phyloP scores from a whole-genome alignment of 2,113 vertebrate genomes.

The Neolamprologus hecqui region DNA sequence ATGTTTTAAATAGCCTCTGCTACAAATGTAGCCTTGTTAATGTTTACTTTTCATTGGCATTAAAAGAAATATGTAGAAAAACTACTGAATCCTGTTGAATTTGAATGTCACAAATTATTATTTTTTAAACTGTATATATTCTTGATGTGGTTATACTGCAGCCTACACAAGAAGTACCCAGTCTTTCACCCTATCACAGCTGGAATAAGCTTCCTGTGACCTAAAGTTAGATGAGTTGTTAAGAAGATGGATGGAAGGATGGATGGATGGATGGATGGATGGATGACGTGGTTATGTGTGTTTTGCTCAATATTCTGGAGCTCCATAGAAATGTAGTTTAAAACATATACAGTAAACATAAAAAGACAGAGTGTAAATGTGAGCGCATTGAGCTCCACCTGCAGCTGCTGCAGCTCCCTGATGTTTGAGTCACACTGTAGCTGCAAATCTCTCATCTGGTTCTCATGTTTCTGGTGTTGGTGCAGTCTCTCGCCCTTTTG shows the following conservation, averaged over 20 bases:
- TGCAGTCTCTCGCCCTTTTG: slow-evolving; percentile 95
- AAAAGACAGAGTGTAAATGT: background rate
- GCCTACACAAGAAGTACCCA: background rate
- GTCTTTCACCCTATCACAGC: background rate
- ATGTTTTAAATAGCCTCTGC: background rate
- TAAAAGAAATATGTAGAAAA: background rate
- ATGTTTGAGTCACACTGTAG: slow-evolving; percentile 95
- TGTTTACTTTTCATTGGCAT: background rate
- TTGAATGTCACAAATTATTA: background rate
- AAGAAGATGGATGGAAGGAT: background rate
- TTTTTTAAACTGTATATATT: background rate
- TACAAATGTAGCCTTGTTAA: background rate
- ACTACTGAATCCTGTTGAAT: background rate
- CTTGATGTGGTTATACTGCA: background rate
- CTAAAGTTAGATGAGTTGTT: background rate
- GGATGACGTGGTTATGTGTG: background rate
- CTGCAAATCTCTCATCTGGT: slow-evolving; percentile 98
- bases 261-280: background rate
- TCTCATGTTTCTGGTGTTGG: slow-evolving; percentile 98
- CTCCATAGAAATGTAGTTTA: background rate
- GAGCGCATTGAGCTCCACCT: slow-evolving; percentile 68
- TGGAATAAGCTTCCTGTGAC: background rate
- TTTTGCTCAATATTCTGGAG: background rate
- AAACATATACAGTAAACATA: background rate
- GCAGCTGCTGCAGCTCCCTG: slow-evolving; percentile 92